Evolutionary conservation across 2,797 vertebrate species (phyloP).

Genomic region (Euthynnus affinis): DNA sequence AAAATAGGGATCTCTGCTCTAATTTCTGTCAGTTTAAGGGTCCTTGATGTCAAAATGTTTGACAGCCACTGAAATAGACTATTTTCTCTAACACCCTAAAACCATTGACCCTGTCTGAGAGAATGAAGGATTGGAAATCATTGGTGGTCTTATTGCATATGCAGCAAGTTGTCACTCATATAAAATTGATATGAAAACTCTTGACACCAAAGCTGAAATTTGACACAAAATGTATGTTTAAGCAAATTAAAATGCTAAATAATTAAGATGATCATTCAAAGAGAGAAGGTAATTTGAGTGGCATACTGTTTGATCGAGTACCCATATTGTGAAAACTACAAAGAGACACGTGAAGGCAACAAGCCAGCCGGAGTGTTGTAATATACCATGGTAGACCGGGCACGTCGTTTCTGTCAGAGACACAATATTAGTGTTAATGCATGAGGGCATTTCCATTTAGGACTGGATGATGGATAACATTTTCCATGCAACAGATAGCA

Average conservation of each 20-base stretch:
- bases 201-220: constrained; percentile 71
- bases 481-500: constrained; percentile 61
- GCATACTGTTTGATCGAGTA: constrained; percentile 73
- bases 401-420: constrained; percentile 55
- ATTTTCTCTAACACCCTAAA: not conserved
- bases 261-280: constrained; percentile 75
- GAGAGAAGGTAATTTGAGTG: constrained; percentile 81
- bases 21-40: no score
- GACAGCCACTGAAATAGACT: no score
- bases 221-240: constrained; percentile 79
- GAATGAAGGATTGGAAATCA: not conserved
- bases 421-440: constrained; percentile 61
- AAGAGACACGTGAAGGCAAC: constrained; percentile 68
- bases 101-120: not conserved
- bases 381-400: constrained; percentile 70
- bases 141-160: constrained; percentile 32
- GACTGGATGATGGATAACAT: constrained; percentile 57
- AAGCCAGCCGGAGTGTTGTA: constrained; percentile 74
- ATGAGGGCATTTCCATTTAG: constrained; percentile 71
- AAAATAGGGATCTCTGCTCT: no score
- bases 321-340: constrained; percentile 78
- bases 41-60: no score
- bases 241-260: constrained; percentile 83
- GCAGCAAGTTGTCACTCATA: constrained; percentile 45
- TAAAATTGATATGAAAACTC: constrained; percentile 70